A percentile compares a stretch with the other conserved stretches of the same genome.
Conservation (phyloP, 2,113 vertebrate species). For the Gadus macrocephalus region DNA sequence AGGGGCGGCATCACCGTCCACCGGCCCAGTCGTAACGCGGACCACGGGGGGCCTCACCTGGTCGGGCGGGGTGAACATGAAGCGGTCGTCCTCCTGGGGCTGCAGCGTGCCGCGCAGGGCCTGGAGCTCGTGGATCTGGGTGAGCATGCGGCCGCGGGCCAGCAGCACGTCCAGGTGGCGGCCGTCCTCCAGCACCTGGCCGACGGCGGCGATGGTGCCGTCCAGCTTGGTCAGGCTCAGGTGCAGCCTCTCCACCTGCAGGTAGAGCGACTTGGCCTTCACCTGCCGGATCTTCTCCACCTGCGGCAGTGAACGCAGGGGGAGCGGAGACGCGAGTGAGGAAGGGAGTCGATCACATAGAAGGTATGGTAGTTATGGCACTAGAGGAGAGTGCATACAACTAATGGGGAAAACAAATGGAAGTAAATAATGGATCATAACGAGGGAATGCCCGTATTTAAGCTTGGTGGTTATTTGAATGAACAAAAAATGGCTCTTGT, state of each 20-base stretch:
- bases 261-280: constrained; percentile 96
- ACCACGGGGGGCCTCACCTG: constrained; percentile 57
- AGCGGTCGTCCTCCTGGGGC: constrained; percentile 91
- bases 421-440: too few relatives aligned
- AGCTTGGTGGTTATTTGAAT: too few relatives aligned
- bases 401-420: too few relatives aligned
- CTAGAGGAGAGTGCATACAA: too few relatives aligned
- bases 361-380: too few relatives aligned
- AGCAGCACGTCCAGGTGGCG: constrained; percentile 88
- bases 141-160: constrained; percentile 92
- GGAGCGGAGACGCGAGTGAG: too few relatives aligned
- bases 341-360: too few relatives aligned
- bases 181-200: constrained; percentile 93
- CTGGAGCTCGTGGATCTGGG: constrained; percentile 97
- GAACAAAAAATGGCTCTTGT: too few relatives aligned
- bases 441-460: too few relatives aligned
- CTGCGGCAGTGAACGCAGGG: constrained; percentile 53
- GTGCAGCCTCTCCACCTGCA: constrained; percentile 95
- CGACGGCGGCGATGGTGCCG: constrained; percentile 91
- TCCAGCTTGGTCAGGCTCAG: constrained; percentile 94
- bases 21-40: background rate
- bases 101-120: constrained; percentile 84
- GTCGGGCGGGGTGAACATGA: constrained; percentile 96
- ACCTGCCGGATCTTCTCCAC: constrained; percentile 98
- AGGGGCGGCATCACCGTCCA: too few relatives aligned